phyloP scores from a whole-genome alignment of 2,888 invertebrate genomes.

The Heterodera filipjevi region DNA sequence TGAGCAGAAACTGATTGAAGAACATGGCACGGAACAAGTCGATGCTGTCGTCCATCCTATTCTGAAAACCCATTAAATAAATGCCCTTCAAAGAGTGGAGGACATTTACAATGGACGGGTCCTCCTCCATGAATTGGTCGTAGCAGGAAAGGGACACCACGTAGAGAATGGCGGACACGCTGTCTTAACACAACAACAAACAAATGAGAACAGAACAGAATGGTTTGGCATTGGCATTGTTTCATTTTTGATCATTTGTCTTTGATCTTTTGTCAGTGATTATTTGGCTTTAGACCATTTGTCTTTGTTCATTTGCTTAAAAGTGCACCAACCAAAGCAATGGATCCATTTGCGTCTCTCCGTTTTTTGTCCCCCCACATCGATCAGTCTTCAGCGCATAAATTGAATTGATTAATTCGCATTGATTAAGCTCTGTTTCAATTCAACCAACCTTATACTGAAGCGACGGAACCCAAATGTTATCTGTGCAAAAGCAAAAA shows the following conservation, averaged over 20 bases:
- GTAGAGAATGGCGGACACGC: constrained; percentile 44
- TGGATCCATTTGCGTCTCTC: constrained; percentile 44
- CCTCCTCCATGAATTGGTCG: constrained; percentile 44
- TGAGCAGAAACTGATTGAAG: constrained; percentile 37
- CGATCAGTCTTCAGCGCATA: constrained; percentile 34
- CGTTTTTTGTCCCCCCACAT: constrained; percentile 47
- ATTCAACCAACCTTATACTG: constrained; percentile 36
- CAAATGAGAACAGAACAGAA: too few relatives aligned
- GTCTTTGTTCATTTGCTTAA: too few relatives aligned
- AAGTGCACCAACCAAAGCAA: constrained; percentile 25
- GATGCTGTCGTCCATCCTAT: constrained; percentile 40
- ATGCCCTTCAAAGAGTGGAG: too few relatives aligned
- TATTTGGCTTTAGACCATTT: too few relatives aligned
- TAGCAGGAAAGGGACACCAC: constrained; percentile 40
- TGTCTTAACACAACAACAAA: constrained; percentile 31
- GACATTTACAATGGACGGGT: constrained; percentile 37
- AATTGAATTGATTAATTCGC: not conserved
- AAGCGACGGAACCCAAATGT: constrained; percentile 38
- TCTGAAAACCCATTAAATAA: too few relatives aligned
- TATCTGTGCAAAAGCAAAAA: constrained; percentile 16
- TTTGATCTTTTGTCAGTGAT: too few relatives aligned
- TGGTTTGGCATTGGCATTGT: too few relatives aligned
- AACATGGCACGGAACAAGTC: constrained; percentile 44
- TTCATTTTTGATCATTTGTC: too few relatives aligned
- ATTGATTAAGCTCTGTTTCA: too few relatives aligned